phyloP scores from a whole-genome alignment of 37 sponge, comb jelly and placozoan genomes.

The Crambe crambe region DNA sequence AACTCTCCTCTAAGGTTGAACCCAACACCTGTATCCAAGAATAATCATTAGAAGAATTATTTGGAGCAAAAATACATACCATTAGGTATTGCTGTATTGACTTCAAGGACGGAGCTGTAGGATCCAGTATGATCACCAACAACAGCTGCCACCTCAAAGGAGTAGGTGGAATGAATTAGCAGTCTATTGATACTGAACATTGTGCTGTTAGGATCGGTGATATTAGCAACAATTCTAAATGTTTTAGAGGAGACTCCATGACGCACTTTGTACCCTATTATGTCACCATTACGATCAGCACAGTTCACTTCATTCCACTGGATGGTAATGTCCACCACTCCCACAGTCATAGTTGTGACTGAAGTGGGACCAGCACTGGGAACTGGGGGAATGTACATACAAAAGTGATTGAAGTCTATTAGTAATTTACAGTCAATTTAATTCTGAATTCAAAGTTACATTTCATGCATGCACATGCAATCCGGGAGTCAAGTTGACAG shows the following conservation, averaged over 20 bases:
- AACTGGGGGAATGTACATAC: background rate
- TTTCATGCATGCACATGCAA: too few species aligned
- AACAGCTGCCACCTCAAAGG: constrained; percentile 17
- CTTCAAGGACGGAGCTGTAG: background rate
- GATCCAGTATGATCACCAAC: constrained; percentile 8
- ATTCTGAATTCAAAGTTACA: too few species aligned
- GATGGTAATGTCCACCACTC: constrained; percentile 1
- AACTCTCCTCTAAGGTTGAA: background rate
- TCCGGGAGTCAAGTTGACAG: too few species aligned
- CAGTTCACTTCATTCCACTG: constrained; percentile 31
- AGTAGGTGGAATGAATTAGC: background rate
- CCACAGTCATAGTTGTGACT: background rate
- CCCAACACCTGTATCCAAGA: background rate
- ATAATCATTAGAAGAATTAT: background rate
- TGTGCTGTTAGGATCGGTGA: background rate
- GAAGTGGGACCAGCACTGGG: constrained; percentile 24
- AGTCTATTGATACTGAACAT: constrained; percentile 8
- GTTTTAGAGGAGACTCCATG: background rate
- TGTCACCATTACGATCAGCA: constrained; percentile 31
- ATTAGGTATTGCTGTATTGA: background rate
- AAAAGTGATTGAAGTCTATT: too few species aligned
- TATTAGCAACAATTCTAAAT: background rate
- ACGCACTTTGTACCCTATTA: constrained; percentile 26
- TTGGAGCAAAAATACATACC: too few species aligned
- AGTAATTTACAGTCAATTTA: too few species aligned